Base-by-base conservation (phyloP, 2,888 invertebrate genomes). In the Tipula lateralis region DNA sequence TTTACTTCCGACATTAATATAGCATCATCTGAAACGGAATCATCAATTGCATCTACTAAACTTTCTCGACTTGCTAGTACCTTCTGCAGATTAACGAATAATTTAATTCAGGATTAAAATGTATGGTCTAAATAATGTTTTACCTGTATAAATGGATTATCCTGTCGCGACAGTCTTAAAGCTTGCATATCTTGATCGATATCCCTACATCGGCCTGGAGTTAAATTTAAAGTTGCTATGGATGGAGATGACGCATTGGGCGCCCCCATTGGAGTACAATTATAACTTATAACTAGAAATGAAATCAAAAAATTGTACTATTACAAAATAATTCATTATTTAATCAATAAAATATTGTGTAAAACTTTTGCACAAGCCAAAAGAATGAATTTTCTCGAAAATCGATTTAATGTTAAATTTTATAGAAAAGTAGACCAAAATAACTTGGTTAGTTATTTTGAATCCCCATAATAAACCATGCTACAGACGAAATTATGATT, bases 181-280 rank as follows among this genome's bases (percentile, higher is more conserved):
- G 95, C 94, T 89, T 96, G 95, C 95, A 96, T 96, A 88, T 96
- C 96, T 90, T 95, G 94, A 87, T 95, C 95, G 87, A 95, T 94
- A 90, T 95, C 95, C 87, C 95, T 91, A 86, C 94, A 94, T 86
- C 95, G 91, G 24, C 95, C 95, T 84, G 95, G 95, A 86, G 94
- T 94, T 86, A 94, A 89, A 80, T 94, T 92, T 85, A 94, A 91
- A 84, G 94, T 93, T 39, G 95, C 93, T 86, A 92, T 90, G 84
- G 93, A 91, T 30, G 44, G 44, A 83, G 92, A 92, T 83, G 92
- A 92, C 30, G 92, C 29, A n/a, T 84, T 88, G n/a, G 88, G 86
- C 84, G 85, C 84, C 2, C 84, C 84, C 84, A 84, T 84, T 29
- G 44, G 44, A n/a, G 84, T 84, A 85, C 85, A 85, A 85, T 84